A percentile compares a stretch with the other conserved stretches of the same genome.
These are phyloP conservation scores for Drosophila serrata DNA, from an alignment of 1,140 invertebrate species.

Conservation along the genomic window DNA sequence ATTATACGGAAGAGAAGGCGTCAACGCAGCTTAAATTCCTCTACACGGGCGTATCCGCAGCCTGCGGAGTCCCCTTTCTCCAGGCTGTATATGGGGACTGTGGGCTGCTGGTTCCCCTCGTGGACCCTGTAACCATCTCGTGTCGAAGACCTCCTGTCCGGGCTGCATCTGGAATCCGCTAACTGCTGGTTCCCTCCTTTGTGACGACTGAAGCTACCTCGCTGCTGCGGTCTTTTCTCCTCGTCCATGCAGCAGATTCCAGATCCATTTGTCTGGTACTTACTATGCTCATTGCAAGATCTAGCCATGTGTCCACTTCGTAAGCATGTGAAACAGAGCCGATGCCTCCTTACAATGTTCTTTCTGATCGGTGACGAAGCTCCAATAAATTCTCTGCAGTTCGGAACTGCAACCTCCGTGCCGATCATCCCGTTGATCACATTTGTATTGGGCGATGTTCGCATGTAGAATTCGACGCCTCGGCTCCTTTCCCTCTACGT, in stretches of 20 bases:
- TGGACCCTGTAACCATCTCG: no score
- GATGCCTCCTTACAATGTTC: not conserved
- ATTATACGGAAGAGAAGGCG: no score
- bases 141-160: no score
- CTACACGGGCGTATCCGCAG: not conserved
- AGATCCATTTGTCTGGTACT: not conserved
- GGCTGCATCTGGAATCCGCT: not conserved
- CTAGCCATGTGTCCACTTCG: not conserved
- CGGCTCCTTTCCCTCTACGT: no score
- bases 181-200: not conserved
- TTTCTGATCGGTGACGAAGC: not conserved
- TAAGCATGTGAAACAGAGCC: not conserved
- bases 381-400: not conserved
- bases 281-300: not conserved
- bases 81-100: no score
- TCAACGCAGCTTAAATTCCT: conserved; percentile 5
- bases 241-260: conserved; percentile 1
- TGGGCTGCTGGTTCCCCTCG: no score
- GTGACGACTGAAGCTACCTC: not conserved
- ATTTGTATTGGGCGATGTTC: not conserved
- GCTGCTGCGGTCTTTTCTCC: no score
- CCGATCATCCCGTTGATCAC: not conserved
- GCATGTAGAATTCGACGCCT: not conserved
- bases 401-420: not conserved
- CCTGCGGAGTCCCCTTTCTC: no score